Conservation (phyloP, 2,113 vertebrate species). For the Platichthys stellatus region DNA sequence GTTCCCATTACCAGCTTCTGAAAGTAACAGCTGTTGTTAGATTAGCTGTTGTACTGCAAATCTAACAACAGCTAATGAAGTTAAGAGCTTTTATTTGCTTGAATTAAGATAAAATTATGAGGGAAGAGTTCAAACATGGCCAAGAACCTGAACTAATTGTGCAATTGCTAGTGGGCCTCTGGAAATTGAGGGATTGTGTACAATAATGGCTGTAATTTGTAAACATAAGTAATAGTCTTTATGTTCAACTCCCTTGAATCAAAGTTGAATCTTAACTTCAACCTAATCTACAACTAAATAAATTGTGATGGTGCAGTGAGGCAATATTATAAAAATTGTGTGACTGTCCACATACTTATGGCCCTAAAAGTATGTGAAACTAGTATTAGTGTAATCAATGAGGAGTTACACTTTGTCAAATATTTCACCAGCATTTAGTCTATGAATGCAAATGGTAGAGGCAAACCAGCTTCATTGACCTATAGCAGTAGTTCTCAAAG, state of each 20-base stretch:
- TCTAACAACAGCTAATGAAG: not conserved
- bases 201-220: not conserved
- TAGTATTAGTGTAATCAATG: no score
- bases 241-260: not conserved
- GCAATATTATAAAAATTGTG: not conserved
- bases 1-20: not conserved
- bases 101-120: not conserved
- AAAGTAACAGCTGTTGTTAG: not conserved
- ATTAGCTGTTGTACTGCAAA: not conserved
- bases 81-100: not conserved
- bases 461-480: no score
- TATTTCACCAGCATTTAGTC: no score
- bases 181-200: not conserved
- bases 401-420: no score
- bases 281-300: not conserved
- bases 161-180: no score
- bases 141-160: no score
- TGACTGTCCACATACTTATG: not conserved
- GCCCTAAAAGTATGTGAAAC: no score
- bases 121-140: no score
- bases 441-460: no score
- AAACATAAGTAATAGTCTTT: no score
- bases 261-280: not conserved
- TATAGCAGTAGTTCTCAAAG: no score
- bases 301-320: not conserved